Base-by-base conservation (phyloP, 2,113 vertebrate species). In the Cinclus cinclus region DNA sequence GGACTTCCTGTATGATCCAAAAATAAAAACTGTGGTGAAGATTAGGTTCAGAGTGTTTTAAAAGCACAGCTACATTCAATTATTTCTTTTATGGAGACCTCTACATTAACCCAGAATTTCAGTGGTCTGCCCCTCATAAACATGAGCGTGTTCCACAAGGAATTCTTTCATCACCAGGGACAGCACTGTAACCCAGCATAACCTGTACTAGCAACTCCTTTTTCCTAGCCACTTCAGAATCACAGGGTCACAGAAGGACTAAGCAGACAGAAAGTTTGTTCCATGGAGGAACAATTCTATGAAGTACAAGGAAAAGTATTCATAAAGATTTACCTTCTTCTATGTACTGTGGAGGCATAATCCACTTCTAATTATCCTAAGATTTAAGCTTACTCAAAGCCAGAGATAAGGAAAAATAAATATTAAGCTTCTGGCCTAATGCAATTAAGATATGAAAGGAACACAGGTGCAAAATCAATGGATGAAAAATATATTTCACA, bases 1-100 rank as follows among this genome's bases (percentile, higher is more conserved):
- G 3, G 10, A 21, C 5, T 76, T 49, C 13, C 8, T 6, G 3
- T 60, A 10, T 0, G 0, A 14, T 63, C 12, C 24, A 30, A 83
- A 94, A 87, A 44, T 64, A 86, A 47, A 47, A 71, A 49, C 5
- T 12, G 1, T 42, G 8, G 13, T 67, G 28, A 71, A 75, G 14
- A 16, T n/a, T 68, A 56, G 2, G 5, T 64, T 77, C 35, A 65
- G 42, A 76, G 7, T 13, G 13, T 55, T 55, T 30, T 71, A 73
- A 70, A 68, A 30, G 0, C 2, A 9, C n/a, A 37, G 37, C 11
- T 73, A 74, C 35, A 31, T 84, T 74, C 30, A 56, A 9, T 30
- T 11, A 60, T 39, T 67, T 83, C 53, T n/a, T 59, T 83, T 46
- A 71, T 46, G 8, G 41, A 68, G 35, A 70, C 9, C 7, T 80